Conservation (phyloP, 2,888 invertebrate genomes). For the Ochropleura leucogaster region DNA sequence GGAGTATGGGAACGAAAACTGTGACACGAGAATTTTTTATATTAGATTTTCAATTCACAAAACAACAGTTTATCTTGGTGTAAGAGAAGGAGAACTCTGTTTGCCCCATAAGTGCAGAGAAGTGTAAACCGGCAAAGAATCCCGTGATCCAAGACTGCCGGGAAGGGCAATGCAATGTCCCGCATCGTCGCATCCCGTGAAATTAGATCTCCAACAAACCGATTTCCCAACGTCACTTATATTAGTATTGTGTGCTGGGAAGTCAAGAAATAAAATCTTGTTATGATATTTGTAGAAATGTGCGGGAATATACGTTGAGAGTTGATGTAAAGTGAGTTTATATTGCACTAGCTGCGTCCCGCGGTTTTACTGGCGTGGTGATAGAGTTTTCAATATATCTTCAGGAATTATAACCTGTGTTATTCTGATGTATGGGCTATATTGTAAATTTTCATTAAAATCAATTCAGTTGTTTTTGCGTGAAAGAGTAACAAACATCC, state of each 20-base stretch:
- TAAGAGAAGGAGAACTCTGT: conserved; percentile 23
- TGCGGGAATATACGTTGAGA: conserved; percentile 8
- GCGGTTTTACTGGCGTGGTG: no score
- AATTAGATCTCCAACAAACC: conserved; percentile 57
- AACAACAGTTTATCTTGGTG: conserved; percentile 9
- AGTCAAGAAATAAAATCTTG: conserved; percentile 46
- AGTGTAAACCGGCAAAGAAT: conserved; percentile 33
- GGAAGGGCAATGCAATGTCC: conserved; percentile 58
- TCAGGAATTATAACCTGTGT: no score
- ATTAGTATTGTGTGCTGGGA: conserved; percentile 50
- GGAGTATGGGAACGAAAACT: no score
- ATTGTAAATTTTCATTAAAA: no score
- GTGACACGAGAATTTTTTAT: no score
- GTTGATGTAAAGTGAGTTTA: conserved; percentile 14
- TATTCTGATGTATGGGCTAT: no score
- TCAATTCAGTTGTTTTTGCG: no score
- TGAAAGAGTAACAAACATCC: no score
- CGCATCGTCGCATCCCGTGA: conserved; percentile 47
- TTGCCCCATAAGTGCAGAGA: conserved; percentile 24
- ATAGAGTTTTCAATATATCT: no score
- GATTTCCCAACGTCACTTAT: conserved; percentile 56
- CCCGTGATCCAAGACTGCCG: conserved; percentile 31
- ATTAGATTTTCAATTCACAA: background rate
- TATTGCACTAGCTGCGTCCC: background rate
- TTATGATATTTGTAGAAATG: conserved; percentile 45